phyloP scores from a whole-genome alignment of 2,113 vertebrate species.

The Heterochromis multidens region DNA sequence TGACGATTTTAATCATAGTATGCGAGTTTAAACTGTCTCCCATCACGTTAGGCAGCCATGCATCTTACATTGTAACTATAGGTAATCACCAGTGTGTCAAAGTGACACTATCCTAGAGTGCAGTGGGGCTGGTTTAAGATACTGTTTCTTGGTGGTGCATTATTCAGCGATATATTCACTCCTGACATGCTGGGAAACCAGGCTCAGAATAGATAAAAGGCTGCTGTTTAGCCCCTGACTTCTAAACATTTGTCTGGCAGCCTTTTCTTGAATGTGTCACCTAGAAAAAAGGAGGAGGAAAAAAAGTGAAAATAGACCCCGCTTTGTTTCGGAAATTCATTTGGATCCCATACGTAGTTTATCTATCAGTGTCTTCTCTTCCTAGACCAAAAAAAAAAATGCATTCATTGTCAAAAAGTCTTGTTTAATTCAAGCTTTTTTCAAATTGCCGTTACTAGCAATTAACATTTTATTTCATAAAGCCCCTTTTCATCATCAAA shows the following conservation, averaged over 20 bases:
- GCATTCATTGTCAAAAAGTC: background rate
- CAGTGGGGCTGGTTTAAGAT: background rate
- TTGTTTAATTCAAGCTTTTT: background rate
- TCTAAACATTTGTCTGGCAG: background rate
- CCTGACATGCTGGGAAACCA: background rate
- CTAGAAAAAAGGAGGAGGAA: background rate
- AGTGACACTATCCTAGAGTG: background rate
- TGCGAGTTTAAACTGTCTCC: background rate
- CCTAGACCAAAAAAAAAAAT: too few relatives aligned
- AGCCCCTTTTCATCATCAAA: background rate
- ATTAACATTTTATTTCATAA: background rate
- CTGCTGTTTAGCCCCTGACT: background rate
- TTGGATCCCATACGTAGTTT: background rate
- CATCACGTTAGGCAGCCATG: background rate
- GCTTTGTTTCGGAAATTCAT: background rate
- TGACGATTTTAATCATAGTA: background rate
- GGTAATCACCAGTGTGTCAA: background rate
- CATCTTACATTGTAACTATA: background rate
- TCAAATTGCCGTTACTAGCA: background rate
- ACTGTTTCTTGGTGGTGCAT: background rate
- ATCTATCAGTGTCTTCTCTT: background rate
- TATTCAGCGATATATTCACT: background rate
- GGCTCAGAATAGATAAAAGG: background rate
- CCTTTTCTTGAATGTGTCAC: background rate
- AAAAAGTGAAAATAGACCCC: rapidly evolving